A percentile compares a stretch with the other conserved stretches of the same genome.
Evolutionary conservation across 2,888 invertebrate species (phyloP).

Genomic region (Platycheirus albimanus): DNA sequence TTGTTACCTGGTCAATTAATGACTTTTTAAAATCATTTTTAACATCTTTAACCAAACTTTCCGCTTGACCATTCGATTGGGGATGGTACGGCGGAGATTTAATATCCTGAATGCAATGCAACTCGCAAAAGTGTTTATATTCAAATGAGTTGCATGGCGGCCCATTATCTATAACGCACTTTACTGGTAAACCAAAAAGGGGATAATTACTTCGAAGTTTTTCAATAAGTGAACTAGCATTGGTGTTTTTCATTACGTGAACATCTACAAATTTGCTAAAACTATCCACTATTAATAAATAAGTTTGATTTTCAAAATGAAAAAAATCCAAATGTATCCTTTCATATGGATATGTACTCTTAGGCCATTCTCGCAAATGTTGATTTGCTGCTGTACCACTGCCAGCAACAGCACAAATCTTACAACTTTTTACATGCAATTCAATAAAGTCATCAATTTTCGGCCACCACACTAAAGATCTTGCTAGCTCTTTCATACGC

Average conservation of each 20-base stretch:
- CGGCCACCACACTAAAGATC: conserved; percentile 10
- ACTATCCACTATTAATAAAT: conserved; percentile 28
- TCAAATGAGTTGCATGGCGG: conserved; percentile 19
- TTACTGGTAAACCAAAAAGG: conserved; percentile 17
- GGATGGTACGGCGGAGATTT: conserved; percentile 34
- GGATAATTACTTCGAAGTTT: conserved; percentile 22
- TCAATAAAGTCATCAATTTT: conserved; percentile 1
- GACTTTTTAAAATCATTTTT: conserved; percentile 32
- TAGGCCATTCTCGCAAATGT: conserved; percentile 3
- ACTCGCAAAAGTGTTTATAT: conserved; percentile 29
- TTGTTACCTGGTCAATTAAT: conserved; percentile 14
- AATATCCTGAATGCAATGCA: conserved; percentile 37
- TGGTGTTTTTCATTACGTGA: conserved; percentile 24
- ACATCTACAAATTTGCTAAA: conserved; percentile 22
- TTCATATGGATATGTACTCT: conserved; percentile 13
- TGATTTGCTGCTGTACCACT: not conserved
- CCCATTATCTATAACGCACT: conserved; percentile 21
- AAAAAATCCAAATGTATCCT: too few relatives aligned
- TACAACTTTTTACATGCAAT: conserved; percentile 4
- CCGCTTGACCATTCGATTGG: conserved; percentile 22
- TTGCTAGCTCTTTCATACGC: conserved; percentile 15
- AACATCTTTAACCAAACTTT: conserved; percentile 23
- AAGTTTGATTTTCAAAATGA: too few relatives aligned
- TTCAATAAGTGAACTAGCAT: conserved; percentile 19
- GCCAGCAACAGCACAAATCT: conserved; percentile 7